phyloP scores from a whole-genome alignment of 2,888 invertebrate genomes.

The Cheilosia vulpina region DNA sequence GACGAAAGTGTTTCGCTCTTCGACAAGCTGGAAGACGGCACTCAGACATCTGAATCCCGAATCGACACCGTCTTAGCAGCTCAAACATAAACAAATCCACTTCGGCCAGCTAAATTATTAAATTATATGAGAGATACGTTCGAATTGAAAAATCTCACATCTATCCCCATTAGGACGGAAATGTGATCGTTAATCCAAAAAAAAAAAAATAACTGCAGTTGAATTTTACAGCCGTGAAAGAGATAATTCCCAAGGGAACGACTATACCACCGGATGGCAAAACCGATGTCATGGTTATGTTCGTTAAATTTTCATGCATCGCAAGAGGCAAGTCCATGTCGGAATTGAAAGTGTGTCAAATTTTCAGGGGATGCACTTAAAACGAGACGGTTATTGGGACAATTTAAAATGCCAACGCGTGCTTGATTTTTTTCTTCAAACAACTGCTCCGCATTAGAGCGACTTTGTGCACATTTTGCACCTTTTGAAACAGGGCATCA shows the following conservation, averaged over 20 bases:
- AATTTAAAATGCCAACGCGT: conserved; percentile 10
- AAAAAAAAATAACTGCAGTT: conserved; percentile 33
- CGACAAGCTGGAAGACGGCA: too few species aligned
- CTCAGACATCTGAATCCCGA: too few species aligned
- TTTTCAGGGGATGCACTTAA: background rate
- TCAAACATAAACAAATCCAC: background rate
- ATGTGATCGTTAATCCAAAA: conserved; percentile 39
- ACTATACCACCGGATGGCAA: conserved; percentile 14
- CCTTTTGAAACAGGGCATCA: background rate
- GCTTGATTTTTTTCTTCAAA: too few species aligned
- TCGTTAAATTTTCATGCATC: conserved; percentile 73
- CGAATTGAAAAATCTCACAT: background rate
- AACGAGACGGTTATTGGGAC: conserved; percentile 33
- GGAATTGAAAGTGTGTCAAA: conserved; percentile 52
- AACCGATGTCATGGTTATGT: conserved; percentile 55
- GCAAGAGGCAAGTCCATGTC: conserved; percentile 16
- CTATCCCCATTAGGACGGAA: conserved; percentile 12
- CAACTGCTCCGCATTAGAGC: background rate
- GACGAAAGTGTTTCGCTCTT: too few species aligned
- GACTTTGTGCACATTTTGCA: background rate
- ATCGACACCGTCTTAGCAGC: too few species aligned
- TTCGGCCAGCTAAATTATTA: conserved; percentile 1
- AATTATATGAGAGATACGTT: background rate
- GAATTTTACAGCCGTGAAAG: conserved; percentile 37
- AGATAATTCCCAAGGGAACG: conserved; percentile 41